These are phyloP conservation scores for Phengaris alcon DNA, from an alignment of 2,888 invertebrate genomes.

Conservation along the genomic window DNA sequence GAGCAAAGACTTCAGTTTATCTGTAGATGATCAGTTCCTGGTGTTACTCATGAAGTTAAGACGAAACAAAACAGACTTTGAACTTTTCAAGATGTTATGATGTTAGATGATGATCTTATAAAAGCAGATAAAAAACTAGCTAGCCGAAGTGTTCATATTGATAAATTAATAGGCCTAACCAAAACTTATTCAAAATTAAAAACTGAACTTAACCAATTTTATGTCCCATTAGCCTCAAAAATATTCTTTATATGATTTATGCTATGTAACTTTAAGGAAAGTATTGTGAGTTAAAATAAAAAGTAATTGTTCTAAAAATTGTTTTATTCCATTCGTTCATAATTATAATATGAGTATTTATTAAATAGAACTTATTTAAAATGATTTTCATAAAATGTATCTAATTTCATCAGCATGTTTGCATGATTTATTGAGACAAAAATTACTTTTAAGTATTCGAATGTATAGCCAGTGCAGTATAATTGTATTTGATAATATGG, in stretches of 20 bases:
- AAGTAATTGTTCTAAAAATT: too few relatives aligned
- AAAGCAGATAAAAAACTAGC: slow-evolving; percentile 31
- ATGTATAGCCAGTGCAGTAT: neutral
- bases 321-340: too few relatives aligned
- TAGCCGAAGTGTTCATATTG: neutral
- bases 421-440: too few relatives aligned
- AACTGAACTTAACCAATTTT: neutral
- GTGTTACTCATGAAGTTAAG: slow-evolving; percentile 36
- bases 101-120: slow-evolving; percentile 30
- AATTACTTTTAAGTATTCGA: too few relatives aligned
- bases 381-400: too few relatives aligned
- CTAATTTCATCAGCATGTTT: too few relatives aligned
- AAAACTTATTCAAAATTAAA: slow-evolving; percentile 8
- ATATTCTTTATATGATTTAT: neutral
- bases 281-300: too few relatives aligned
- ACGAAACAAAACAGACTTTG: slow-evolving; percentile 32
- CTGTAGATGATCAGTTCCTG: slow-evolving; percentile 34
- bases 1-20: slow-evolving; percentile 29
- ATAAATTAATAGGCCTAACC: neutral
- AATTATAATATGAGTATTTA: too few relatives aligned
- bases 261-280: neutral
- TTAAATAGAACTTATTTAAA: too few relatives aligned
- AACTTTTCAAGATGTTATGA: too few relatives aligned
- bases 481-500: slow-evolving; percentile 25
- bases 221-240: neutral